Conservation (phyloP, 2,113 vertebrate genomes). For the Burhinus oedicnemus region DNA sequence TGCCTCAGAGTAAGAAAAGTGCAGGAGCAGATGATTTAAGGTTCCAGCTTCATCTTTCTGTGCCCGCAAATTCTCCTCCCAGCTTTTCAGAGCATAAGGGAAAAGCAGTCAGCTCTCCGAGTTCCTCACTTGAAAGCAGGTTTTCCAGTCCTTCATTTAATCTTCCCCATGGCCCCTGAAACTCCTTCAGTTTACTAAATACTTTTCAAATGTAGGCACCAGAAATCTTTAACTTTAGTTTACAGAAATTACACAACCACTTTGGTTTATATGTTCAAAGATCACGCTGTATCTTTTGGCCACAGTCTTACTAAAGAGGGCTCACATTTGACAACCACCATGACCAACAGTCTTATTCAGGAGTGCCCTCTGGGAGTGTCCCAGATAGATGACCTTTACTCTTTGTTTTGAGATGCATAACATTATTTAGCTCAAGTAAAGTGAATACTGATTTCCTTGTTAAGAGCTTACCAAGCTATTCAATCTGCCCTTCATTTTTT, state of each 20-base stretch:
- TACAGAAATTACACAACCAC: background rate
- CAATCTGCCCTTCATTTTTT: background rate
- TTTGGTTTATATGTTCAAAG: background rate
- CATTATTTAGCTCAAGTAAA: background rate
- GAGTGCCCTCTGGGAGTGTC: background rate
- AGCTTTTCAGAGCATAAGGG: background rate
- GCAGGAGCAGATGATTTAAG: background rate
- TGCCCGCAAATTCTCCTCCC: background rate
- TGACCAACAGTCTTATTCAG: background rate
- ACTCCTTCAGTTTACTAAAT: background rate
- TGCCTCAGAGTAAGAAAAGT: background rate
- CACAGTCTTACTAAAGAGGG: background rate
- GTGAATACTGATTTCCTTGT: background rate
- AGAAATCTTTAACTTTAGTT: background rate
- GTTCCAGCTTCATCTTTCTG: background rate
- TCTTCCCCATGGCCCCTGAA: background rate
- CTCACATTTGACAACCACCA: background rate
- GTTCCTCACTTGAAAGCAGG: background rate
- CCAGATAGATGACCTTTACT: background rate
- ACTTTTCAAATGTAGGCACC: background rate
- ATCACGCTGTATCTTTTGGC: background rate
- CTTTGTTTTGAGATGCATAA: background rate
- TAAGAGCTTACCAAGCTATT: background rate
- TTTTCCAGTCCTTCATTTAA: background rate
- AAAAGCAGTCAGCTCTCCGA: background rate